A percentile compares a stretch with the other conserved stretches of the same genome.
These are phyloP conservation scores for Umimayanthus chanpuru DNA, from an alignment of 92 coral and sea anemone species.

Conservation along the genomic window DNA sequence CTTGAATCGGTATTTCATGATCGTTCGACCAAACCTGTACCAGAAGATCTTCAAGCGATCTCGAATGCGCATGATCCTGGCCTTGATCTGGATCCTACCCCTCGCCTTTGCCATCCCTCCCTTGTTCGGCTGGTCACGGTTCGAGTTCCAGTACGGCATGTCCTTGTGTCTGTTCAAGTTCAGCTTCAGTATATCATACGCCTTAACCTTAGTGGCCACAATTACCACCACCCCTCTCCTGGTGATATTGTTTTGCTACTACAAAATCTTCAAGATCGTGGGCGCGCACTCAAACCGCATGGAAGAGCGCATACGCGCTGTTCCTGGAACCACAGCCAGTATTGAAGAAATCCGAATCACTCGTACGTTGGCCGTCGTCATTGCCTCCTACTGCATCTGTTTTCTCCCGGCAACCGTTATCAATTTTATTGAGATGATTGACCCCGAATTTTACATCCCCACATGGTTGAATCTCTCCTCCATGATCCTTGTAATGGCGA, in stretches of 20 bases:
- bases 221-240: constrained; percentile 61
- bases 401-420: constrained; percentile 69
- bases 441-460: constrained; percentile 64
- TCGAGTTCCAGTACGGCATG: constrained; percentile 63
- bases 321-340: constrained; percentile 48
- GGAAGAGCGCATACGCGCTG: constrained; percentile 24
- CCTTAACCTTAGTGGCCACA: constrained; percentile 43
- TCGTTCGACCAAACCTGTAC: constrained; percentile 17
- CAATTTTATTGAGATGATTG: constrained; percentile 67
- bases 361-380: constrained; percentile 69
- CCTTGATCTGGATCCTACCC: constrained; percentile 63
- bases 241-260: constrained; percentile 61
- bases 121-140: constrained; percentile 68
- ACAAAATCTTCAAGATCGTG: constrained; percentile 65
- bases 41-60: constrained; percentile 34
- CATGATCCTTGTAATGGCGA: constrained; percentile 65
- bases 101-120: constrained; percentile 71
- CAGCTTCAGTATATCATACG: constrained; percentile 52
- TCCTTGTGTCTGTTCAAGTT: constrained; percentile 68
- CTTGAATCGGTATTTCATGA: constrained; percentile 41
- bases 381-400: constrained; percentile 71
- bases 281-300: constrained; percentile 56
- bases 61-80: constrained; percentile 45
- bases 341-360: constrained; percentile 75
- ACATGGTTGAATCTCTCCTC: constrained; percentile 68